Evolutionary conservation across 2,113 vertebrate species (phyloP).

Genomic region (Eptesicus fuscus): DNA sequence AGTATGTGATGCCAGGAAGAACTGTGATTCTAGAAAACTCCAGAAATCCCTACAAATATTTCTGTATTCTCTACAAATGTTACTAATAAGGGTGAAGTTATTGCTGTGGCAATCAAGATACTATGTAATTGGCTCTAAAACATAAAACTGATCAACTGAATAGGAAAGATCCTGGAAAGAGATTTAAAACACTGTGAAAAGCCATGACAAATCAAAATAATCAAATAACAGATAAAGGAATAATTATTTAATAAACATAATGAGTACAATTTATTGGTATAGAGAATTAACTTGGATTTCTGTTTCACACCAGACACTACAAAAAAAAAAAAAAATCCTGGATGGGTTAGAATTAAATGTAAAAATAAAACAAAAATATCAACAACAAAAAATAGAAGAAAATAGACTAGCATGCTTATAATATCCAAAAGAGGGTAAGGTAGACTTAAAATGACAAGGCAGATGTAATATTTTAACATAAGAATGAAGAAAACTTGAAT

Average conservation of each 20-base stretch:
- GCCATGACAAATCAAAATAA: neutral
- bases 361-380: neutral
- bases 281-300: constrained; percentile 14
- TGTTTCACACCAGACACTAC: neutral
- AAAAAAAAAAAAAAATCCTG: neutral
- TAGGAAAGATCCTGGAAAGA: neutral
- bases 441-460: neutral
- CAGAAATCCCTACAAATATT: neutral
- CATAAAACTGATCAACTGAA: neutral
- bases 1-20: neutral
- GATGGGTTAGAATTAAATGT: neutral
- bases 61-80: neutral
- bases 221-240: neutral
- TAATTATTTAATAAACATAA: neutral
- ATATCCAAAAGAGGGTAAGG: neutral
- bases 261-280: neutral
- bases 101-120: neutral
- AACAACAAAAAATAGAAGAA: neutral
- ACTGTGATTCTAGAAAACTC: neutral
- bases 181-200: constrained; percentile 19
- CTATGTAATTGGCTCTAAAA: neutral
- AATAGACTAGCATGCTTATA: neutral
- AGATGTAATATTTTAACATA: neutral
- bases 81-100: neutral
- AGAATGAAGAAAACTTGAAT: neutral